Percentiles rank a stretch among this genome's conserved stretches.
Conservation (phyloP, 2,113 vertebrate species). For the Holacanthus passer region DNA sequence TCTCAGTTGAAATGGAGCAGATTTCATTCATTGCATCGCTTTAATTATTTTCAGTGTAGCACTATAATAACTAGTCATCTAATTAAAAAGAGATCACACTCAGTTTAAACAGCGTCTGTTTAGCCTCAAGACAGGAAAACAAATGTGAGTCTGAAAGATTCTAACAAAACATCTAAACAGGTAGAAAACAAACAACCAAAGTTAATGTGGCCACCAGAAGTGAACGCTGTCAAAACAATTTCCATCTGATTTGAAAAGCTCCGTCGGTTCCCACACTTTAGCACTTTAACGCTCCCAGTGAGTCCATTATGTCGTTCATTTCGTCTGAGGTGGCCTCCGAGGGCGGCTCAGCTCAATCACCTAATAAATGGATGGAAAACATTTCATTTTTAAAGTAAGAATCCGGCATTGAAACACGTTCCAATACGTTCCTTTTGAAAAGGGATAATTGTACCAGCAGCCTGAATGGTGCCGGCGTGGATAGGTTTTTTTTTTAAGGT, state of each 20-base stretch:
- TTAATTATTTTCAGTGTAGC: not conserved
- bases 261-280: not conserved
- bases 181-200: too few relatives aligned
- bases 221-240: not conserved
- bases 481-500: conserved; percentile 46
- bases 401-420: conserved; percentile 17
- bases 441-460: conserved; percentile 18
- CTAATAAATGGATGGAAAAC: conserved; percentile 21
- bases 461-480: conserved; percentile 18
- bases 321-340: not conserved
- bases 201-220: not conserved
- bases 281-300: not conserved
- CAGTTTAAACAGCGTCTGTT: conserved; percentile 1
- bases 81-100: not conserved
- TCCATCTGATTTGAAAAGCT: not conserved
- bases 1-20: not conserved
- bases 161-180: not conserved
- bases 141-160: not conserved
- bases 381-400: conserved; percentile 17
- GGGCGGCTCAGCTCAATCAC: not conserved
- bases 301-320: not conserved
- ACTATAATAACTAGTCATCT: not conserved
- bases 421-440: conserved; percentile 33
- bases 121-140: conserved; percentile 8
- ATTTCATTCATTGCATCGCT: not conserved